Base-by-base conservation (phyloP, 2,888 invertebrate genomes). In the Euclidia mi region DNA sequence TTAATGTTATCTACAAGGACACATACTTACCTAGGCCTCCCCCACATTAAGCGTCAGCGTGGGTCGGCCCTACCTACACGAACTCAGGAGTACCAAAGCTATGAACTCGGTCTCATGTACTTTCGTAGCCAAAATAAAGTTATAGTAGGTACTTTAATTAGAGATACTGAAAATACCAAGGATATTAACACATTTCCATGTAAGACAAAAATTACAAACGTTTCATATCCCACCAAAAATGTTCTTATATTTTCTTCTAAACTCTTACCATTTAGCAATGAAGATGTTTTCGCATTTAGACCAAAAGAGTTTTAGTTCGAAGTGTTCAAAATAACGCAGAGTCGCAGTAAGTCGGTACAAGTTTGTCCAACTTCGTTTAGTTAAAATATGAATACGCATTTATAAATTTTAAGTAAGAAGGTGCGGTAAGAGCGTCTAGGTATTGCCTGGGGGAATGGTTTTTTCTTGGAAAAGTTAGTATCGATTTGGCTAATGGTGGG, bases 341-440 rank as follows among this genome's bases (percentile, higher is more conserved):
- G 51, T 50, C 42, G 15, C 7, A 11, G 11, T 15, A 59, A 68
- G 48, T 65, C 64, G 15, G 52, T 48, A 34, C 52, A 59, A 53
- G 31, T 64, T 67, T 42, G 29, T 42, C 18, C 0, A 51, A 64
- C 56, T 68, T n/a, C 20, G 40, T 40, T 64, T 55, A 51, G 53
- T 48, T 56, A 46, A 51, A 56, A 43, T 60, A 60, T 49, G 59
- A 68, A 51, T 59, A 64, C 56, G 41, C 38, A 67, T 53, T 67
- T 43, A 29, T 12, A 28, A 52, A 35, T 42, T 63, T 38, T 34
- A 20, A 17, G 15, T 29, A 9, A 29, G 25, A 28, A 38, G 28
- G 28, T 20, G 40, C 25, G 34, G 18, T 14, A 38, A 20, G 15
- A n/a, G 20, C 25, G 2, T 7, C 11, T 29, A 17, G 2, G 10